phyloP scores from a whole-genome alignment of 2,113 vertebrate species.

The Colius striatus region DNA sequence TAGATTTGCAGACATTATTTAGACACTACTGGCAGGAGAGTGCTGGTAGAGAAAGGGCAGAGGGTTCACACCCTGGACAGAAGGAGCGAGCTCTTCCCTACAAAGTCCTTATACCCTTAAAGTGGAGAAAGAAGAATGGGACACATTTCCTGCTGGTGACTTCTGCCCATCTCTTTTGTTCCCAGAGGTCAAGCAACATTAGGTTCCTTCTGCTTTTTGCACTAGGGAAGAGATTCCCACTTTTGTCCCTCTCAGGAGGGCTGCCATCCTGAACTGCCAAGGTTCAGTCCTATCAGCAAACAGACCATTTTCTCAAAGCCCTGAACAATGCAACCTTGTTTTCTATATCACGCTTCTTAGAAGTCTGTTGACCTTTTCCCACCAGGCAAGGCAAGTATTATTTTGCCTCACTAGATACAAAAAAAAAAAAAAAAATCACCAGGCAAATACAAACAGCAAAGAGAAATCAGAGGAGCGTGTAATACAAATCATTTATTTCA shows the following conservation, averaged over 20 bases:
- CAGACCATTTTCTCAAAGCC: neutral
- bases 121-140: neutral
- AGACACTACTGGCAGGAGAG: neutral
- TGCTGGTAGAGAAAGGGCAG: neutral
- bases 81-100: neutral
- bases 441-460: constrained; percentile 11
- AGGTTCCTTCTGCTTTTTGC: neutral
- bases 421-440: neutral
- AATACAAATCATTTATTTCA: constrained; percentile 15
- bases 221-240: neutral
- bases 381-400: neutral
- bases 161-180: neutral
- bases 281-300: neutral
- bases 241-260: neutral
- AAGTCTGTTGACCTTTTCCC: neutral
- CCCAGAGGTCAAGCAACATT: neutral
- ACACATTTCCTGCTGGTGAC: neutral
- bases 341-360: neutral
- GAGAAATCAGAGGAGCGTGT: neutral
- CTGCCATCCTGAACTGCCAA: neutral
- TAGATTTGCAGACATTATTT: neutral
- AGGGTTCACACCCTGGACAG: neutral
- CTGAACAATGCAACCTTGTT: neutral
- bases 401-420: neutral
- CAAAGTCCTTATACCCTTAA: neutral